A percentile compares a stretch with the other conserved stretches of the same genome.
Conservation (phyloP, 2,113 vertebrate species). For the Cryptoleucopteryx plumbea region DNA sequence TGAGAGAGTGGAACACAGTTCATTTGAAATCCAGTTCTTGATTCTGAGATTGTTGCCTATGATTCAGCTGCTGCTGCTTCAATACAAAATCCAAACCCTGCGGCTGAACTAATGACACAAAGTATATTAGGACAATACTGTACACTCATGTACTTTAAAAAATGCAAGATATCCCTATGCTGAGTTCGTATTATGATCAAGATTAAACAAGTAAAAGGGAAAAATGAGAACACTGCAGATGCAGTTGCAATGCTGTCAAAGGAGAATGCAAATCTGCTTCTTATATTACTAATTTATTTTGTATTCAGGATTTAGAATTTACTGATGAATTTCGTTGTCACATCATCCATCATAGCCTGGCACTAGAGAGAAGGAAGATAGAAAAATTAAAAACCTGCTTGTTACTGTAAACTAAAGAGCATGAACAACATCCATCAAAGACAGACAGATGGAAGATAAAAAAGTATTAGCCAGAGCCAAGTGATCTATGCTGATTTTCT, state of each 20-base stretch:
- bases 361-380: not conserved
- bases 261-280: not conserved
- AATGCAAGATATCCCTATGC: not conserved
- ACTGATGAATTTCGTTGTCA: conserved; percentile 32
- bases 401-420: conserved; percentile 49
- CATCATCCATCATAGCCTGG: conserved; percentile 32
- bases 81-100: not conserved
- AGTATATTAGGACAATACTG: not conserved
- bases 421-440: conserved; percentile 59
- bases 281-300: conserved; percentile 36
- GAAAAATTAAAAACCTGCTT: conserved; percentile 58
- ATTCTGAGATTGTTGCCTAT: not conserved
- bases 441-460: conserved; percentile 24
- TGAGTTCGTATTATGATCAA: not conserved
- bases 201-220: not conserved
- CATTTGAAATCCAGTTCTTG: not conserved
- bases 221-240: not conserved
- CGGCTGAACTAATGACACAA: not conserved
- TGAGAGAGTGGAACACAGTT: fast-evolving
- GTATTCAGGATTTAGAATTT: conserved; percentile 36
- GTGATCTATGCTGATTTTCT: conserved; percentile 11
- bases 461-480: not conserved
- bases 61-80: not conserved
- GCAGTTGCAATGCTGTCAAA: not conserved
- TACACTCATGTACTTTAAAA: not conserved